Conservation (phyloP, 1,140 invertebrate genomes). For the Coboldia fuscipes region DNA sequence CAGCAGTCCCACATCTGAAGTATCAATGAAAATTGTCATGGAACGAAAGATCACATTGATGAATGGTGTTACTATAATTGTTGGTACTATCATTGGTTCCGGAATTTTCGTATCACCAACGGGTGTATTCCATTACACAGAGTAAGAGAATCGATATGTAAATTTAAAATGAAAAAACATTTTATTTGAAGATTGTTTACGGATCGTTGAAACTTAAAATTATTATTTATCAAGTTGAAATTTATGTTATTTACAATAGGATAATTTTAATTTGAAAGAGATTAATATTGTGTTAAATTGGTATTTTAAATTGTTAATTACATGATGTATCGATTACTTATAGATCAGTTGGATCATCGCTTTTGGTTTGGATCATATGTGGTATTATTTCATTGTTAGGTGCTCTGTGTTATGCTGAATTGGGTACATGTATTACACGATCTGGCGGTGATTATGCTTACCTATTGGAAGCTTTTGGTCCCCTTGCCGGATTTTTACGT, state of each 20-base stretch:
- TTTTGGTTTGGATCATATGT: slow-evolving; percentile 50
- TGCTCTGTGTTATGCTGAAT: slow-evolving; percentile 66
- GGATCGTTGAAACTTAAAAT: no score
- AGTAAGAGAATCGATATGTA: slow-evolving; percentile 20
- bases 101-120: slow-evolving; percentile 67
- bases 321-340: not conserved
- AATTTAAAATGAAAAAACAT: not conserved
- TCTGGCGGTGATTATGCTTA: slow-evolving; percentile 81
- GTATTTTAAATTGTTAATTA: not conserved
- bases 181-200: no score
- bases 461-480: slow-evolving; percentile 67
- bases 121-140: slow-evolving; percentile 38
- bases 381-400: slow-evolving; percentile 55
- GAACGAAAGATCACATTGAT: slow-evolving; percentile 64
- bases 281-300: no score
- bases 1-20: no score
- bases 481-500: slow-evolving; percentile 67
- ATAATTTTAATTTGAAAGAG: no score
- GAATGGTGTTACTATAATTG: slow-evolving; percentile 72
- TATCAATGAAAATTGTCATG: slow-evolving; percentile 43
- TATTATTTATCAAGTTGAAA: not conserved
- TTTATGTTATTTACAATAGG: not conserved
- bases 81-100: slow-evolving; percentile 64
- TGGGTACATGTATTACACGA: slow-evolving; percentile 57
- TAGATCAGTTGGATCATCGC: slow-evolving; percentile 41